phyloP scores from a whole-genome alignment of 2,113 vertebrate species.

The Diadophis punctatus region DNA sequence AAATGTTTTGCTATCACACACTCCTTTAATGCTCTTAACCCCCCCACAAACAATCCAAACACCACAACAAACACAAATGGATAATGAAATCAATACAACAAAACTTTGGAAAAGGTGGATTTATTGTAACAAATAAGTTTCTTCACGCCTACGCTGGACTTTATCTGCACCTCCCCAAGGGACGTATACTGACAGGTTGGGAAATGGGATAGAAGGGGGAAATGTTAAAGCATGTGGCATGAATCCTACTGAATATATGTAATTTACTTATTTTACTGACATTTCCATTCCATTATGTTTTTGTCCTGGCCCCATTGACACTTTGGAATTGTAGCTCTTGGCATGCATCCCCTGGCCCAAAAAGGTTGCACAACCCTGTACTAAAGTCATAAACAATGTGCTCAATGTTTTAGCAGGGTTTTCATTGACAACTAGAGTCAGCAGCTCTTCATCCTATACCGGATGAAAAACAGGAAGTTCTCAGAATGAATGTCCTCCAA shows the following conservation, averaged over 20 bases:
- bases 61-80: not conserved
- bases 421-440: not conserved
- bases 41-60: not conserved
- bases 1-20: not conserved
- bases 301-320: not conserved
- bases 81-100: not conserved
- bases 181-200: not conserved
- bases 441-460: not conserved
- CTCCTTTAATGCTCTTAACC: not conserved
- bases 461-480: slow-evolving; percentile 1
- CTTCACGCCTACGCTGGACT: not conserved
- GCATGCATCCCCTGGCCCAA: not conserved
- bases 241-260: not conserved
- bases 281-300: not conserved
- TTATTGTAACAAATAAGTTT: not conserved
- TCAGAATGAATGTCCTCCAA: not conserved
- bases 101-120: not conserved
- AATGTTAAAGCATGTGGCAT: not conserved
- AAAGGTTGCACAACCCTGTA: not conserved
- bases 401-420: not conserved
- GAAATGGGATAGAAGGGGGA: not conserved
- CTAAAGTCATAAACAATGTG: not conserved
- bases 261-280: not conserved
- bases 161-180: not conserved
- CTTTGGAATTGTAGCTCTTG: not conserved